Base-by-base conservation (phyloP, 2,113 vertebrate genomes). In the Sphyrna mokarran region DNA sequence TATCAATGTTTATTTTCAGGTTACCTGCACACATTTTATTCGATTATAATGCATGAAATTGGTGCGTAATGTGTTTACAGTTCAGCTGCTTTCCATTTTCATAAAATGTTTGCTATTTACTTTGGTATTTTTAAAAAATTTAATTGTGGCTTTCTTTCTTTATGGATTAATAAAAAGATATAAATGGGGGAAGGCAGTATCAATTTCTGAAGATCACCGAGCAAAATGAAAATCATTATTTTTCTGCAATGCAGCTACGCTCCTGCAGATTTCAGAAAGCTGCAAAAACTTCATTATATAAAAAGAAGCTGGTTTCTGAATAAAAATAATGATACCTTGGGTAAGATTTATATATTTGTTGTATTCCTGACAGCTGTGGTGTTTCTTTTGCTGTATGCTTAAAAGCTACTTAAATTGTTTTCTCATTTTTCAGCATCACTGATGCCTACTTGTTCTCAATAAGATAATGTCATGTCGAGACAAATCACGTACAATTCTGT, bases 161-260 rank as follows among this genome's bases (percentile, higher is more conserved):
- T 26, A 23, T n/a, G 20, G 91, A 94, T 94, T 68, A 94, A 70
- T 48, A 48, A 48, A 72, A 72, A 72, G 40, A 72, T 72, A 72
- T 48, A 72, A 94, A 95, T 95, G 40, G 40, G 37, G 13, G 43
- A 95, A 95, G 68, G 40, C 68, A 95, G 5, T 43, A 48, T 43
- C n/a, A 95, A 72, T 54, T 72, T 95, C 40, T 72, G 69, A 40
- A 72, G 40, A 95, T 48, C 94, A 95, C n/a, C 26, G 40, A 95
- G 69, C 23, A 54, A 95, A 95, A 95, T 95, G 43, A 95, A 95
- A 37, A 72, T 23, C 94, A 95, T 72, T 43, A 72, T 54, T 54
- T 72, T 95, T 95, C 68, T 70, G 66, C 37, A 95, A 43, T 54
- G 40, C 94, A 95, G 94, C 8, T 72, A 43, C 33, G 40, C 43